Base-by-base conservation (phyloP, 2,888 invertebrate genomes). In the Criorhina ranunculi region DNA sequence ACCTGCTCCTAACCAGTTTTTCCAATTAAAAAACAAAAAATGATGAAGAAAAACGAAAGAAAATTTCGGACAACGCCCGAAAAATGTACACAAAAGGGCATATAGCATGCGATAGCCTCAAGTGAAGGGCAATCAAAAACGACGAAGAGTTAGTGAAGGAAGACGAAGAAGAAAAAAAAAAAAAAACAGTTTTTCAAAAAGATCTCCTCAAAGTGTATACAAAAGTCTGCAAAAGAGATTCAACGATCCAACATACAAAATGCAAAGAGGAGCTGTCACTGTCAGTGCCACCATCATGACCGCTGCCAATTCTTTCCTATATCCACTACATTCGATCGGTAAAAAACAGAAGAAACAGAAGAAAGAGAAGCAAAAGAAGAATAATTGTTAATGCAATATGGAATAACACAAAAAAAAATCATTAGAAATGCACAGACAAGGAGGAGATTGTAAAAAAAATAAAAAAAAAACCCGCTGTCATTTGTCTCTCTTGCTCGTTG, bases 1-100 rank as follows among this genome's bases (percentile, higher is more conserved):
- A 85, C 83, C 83, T 85, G 83, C 69, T 79, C 67, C 59, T 67
- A 73, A 83, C 83, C 83, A 83, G 83, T 79, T 79, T 78, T 70
- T 55, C 49, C 49, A 62, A 64, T 70, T 81, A 59, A 64, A 77
- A n/a, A n/a, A n/a, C n/a, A n/a, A n/a, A n/a, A n/a, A n/a, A n/a
- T n/a, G n/a, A 49, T 17, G 60, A 46, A 51, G n/a, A 33, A 51
- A 44, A 46, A 62, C 15, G 42, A 72, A 73, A 70, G 11, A 33
- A 40, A 72, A 44, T 62, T 69, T 75, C 46, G 57, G 79, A 75
- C 79, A 85, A 85, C 83, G 83, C 83, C 83, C 83, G 79, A 85
- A 75, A 72, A 69, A 64, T 70, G 60, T 12, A 66, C 44, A 5
- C 69, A 70, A 62, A 57, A 70, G 62, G 49, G 40, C 55, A 57